Evolutionary conservation across 2,113 vertebrate species (phyloP).

Genomic region (Oryzias celebensis): DNA sequence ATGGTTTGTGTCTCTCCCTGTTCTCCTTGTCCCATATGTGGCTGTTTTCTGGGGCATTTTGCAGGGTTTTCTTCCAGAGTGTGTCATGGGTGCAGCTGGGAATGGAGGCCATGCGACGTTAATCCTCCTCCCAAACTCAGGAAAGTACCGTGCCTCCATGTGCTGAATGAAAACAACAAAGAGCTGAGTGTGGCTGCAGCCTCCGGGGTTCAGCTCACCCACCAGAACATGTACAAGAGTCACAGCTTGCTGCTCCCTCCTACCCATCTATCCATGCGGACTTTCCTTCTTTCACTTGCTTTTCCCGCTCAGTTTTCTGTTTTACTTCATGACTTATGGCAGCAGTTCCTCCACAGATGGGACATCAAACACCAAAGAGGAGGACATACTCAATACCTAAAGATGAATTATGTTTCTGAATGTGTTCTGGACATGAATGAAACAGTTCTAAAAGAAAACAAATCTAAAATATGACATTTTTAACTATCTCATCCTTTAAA

Average conservation of each 20-base stretch:
- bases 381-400: too few relatives aligned
- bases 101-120: slow-evolving; percentile 75
- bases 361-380: slow-evolving; percentile 26
- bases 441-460: too few relatives aligned
- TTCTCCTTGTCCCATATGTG: slow-evolving; percentile 44
- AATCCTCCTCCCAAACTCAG: slow-evolving; percentile 74
- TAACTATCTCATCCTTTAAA: too few relatives aligned
- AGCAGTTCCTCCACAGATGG: slow-evolving; percentile 4
- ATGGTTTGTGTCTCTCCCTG: slow-evolving; percentile 49
- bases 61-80: slow-evolving; percentile 69
- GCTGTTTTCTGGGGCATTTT: slow-evolving; percentile 66
- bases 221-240: slow-evolving; percentile 78
- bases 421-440: too few relatives aligned
- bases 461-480: too few relatives aligned
- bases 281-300: slow-evolving; percentile 41
- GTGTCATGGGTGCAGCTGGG: slow-evolving; percentile 79
- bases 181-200: slow-evolving; percentile 79
- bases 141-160: slow-evolving; percentile 78
- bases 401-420: too few relatives aligned
- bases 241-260: slow-evolving; percentile 75
- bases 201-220: slow-evolving; percentile 75
- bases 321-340: slow-evolving; percentile 45
- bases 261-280: slow-evolving; percentile 67
- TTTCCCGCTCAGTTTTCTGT: slow-evolving; percentile 43
- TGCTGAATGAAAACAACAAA: slow-evolving; percentile 80